Evolutionary conservation across 2,797 vertebrate species (phyloP), one percentile per base, ranked within the genome.

Genomic region (Acipenser transmontanus): DNA sequence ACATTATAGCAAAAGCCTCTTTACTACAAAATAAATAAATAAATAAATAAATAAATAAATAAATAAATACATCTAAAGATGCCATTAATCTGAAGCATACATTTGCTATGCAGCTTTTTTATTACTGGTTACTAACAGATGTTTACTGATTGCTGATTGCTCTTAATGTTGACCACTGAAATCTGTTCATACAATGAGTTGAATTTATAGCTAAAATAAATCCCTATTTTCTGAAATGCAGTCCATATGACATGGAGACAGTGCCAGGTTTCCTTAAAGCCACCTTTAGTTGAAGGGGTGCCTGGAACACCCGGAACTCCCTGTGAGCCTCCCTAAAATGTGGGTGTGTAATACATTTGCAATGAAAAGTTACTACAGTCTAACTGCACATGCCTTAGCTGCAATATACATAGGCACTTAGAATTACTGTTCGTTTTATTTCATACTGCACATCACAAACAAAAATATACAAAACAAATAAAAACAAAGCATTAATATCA

Each of bases 41-140:
- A 61, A 49, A 62, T 63, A 67, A 76, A 76, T 72, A 3, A 34
- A 34, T 34, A 3, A 34, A 34, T 34, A 3, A 34, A 34, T 81
- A 61, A 49, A 62, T 63, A 67, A 75, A 76, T n/a, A n/a, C n/a
- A n/a, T 72, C 34, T 34, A 34, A 34, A 34, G 34, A 73, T 72
- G 76, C 75, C 85, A 83, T 82, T 82, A 81, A 72, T 72, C 75
- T 71, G 73, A 54, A 82, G 76, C 74, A 78, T 91, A 89, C 89
- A 90, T 91, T 84, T 84, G 80, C 71, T 73, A 68, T 71, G 74
- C 77, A 10, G 69, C 47, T 72, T 84, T 17, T 34, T 34, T 89
- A 91, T 91, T 91, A 92, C 90, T 91, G 90, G 87, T 87, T 84
- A 78, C 87, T 81, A 92, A 85, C 90, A 92, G 89, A 90, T 92